Percentiles rank a stretch among this genome's conserved stretches.
Conservation (phyloP, 2,888 invertebrate genomes). For the Mesorhabditis spiculigera region DNA sequence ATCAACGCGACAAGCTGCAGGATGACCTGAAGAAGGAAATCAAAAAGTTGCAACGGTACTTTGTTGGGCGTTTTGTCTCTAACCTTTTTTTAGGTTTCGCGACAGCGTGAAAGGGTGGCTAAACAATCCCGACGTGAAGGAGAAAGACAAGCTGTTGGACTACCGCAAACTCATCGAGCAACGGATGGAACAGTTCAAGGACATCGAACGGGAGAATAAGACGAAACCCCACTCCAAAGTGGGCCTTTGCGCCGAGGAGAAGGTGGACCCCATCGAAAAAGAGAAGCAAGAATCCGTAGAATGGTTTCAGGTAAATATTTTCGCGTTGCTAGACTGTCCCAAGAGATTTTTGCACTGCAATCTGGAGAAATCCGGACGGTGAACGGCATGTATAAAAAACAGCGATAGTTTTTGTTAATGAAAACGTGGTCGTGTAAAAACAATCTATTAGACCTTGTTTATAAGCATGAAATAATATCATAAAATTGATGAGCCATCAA, state of each 20-base stretch:
- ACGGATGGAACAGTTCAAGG: constrained; percentile 99
- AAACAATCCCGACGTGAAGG: constrained; percentile 98
- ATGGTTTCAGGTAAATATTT: constrained; percentile 74
- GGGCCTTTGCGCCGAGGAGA: constrained; percentile 80
- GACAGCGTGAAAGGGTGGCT: constrained; percentile 99
- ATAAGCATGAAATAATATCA: too few relatives aligned
- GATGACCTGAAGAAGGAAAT: constrained; percentile 99
- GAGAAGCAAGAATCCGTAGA: constrained; percentile 90
- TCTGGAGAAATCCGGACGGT: too few relatives aligned
- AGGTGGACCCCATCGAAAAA: constrained; percentile 94
- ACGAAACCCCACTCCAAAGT: constrained; percentile 99
- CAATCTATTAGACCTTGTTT: too few relatives aligned
- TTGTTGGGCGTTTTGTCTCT: not conserved
- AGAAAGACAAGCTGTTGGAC: constrained; percentile 94
- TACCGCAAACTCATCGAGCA: constrained; percentile 92
- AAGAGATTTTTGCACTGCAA: too few relatives aligned
- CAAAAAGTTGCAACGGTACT: constrained; percentile 88
- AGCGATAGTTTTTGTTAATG: too few relatives aligned
- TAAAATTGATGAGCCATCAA: too few relatives aligned
- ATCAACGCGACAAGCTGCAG: constrained; percentile 57
- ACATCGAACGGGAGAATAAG: constrained; percentile 98
- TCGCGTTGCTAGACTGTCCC: not conserved
- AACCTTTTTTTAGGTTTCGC: constrained; percentile 70
- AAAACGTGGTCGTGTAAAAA: too few relatives aligned
- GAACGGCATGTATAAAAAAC: too few relatives aligned